These are phyloP conservation scores for Epinotia ramella DNA, from an alignment of 2,888 invertebrate species.

Conservation along the genomic window DNA sequence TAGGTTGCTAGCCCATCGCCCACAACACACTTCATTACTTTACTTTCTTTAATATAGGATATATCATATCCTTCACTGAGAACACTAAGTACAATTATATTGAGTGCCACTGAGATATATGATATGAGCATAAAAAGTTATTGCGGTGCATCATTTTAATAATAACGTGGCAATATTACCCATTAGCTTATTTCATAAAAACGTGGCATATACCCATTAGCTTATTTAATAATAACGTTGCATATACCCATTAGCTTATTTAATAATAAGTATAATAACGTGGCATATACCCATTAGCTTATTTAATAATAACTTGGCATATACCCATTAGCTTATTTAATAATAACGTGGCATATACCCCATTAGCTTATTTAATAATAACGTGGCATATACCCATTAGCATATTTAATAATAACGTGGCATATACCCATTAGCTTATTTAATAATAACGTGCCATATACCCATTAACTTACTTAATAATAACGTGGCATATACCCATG, in stretches of 20 bases:
- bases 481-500: neutral
- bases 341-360: too few relatives aligned
- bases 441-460: too few relatives aligned
- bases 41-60: neutral
- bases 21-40: too few relatives aligned
- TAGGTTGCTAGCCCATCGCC: too few relatives aligned
- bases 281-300: neutral
- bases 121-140: neutral
- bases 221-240: too few relatives aligned
- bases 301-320: too few relatives aligned
- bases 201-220: neutral
- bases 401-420: too few relatives aligned
- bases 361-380: neutral
- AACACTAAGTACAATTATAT: too few relatives aligned
- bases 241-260: neutral
- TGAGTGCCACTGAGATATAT: too few relatives aligned
- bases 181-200: neutral
- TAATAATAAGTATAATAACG: too few relatives aligned
- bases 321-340: neutral
- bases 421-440: neutral
- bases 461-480: neutral
- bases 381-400: neutral
- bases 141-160: conserved; percentile 6
- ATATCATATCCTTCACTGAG: neutral
- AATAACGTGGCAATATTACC: neutral